Base-by-base conservation (phyloP, 2,888 invertebrate genomes). In the Eupsilia transversa region DNA sequence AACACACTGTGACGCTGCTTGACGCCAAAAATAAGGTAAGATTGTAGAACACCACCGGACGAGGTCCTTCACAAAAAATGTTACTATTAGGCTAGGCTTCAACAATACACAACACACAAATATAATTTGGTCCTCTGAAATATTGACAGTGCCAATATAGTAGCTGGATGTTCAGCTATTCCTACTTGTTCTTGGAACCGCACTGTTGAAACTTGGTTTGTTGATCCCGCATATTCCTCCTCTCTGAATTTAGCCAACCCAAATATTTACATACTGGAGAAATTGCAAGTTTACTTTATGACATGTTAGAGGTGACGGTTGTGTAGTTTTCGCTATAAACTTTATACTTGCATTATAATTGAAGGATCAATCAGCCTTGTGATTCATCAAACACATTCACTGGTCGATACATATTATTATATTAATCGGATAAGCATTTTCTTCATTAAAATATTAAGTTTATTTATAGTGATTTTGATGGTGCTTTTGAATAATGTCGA, bases 231-330 rank as follows among this genome's bases (percentile, higher is more conserved):
- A 77, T 77, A 57, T 57, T 63, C 23, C 54, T 27, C 27, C 41
- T 49, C 27, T 46, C 43, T 12, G 61, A 61, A 33, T 63, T 71
- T 77, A 30, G 27, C 56, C n/a, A 71, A 77, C 38, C 0, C 61
- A 77, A 77, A 77, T 77, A 77, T 49, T 71, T 41, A 41, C 30
- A 63, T 57, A 41, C 77, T 71, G 41, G 77, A n/a, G 12, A 49
- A 49, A 33, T 33, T 49, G 46, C 27, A 33, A 59, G 17, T 76
- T 70, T 49, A 61, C 54, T 63, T 38, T 49, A 33, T 23, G 20
- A 14, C 23, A 9, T 27, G 1, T n/a, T 56, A 41, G 35, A 54
- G 20, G 14, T 27, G 35, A 2, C 5, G 33, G 20, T 46, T 49
- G 5, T 33, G 43, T 38, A n/a, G 54, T 54, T 41, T 30, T 12